Evolutionary conservation across 2,888 invertebrate species (phyloP), one percentile per base, ranked within the genome.

Genomic region (Diaphora mendica): DNA sequence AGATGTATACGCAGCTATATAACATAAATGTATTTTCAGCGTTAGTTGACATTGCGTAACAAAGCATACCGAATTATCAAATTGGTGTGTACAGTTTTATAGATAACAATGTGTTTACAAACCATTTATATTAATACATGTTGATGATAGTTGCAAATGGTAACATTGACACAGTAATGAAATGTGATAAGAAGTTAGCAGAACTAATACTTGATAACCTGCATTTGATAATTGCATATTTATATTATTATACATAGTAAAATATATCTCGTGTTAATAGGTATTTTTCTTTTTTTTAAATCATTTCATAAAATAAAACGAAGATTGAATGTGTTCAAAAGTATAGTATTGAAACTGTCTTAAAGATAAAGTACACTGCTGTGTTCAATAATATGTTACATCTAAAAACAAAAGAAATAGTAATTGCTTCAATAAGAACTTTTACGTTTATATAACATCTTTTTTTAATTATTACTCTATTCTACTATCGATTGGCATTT

Each of bases 81-180:
- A 69, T 70, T 62, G 30, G 20, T 70, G 64, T 73, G 30, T 35
- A 68, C 44, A 70, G 64, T 64, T 42, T 42, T 62, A 64, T 2
- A 59, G 59, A 71, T 64, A 70, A 73, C 33, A 42, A 70, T 44
- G 51, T 39, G 44, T 67, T 44, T 44, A 64, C 59, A 44, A 33
- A 33, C 44, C 64, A 48, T 33, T 64, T 64, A 70, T 64, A 48
- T 70, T 64, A 64, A 64, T 70, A 70, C 33, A 17, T 62, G 30
- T 30, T 30, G 62, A 64, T 64, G 67, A 67, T 69, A 72, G 65
- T 66, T 42, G 75, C 71, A 73, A 82, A 82, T 75, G 77, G 82
- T 85, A 88, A 89, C 88, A 89, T 87, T 90, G 88, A 82, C 86
- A 88, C 77, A 88, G 68, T 88, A 87, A 87, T 84, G 84, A 69